Base-by-base conservation (phyloP, 2,888 invertebrate species). In the Euproctis similis region DNA sequence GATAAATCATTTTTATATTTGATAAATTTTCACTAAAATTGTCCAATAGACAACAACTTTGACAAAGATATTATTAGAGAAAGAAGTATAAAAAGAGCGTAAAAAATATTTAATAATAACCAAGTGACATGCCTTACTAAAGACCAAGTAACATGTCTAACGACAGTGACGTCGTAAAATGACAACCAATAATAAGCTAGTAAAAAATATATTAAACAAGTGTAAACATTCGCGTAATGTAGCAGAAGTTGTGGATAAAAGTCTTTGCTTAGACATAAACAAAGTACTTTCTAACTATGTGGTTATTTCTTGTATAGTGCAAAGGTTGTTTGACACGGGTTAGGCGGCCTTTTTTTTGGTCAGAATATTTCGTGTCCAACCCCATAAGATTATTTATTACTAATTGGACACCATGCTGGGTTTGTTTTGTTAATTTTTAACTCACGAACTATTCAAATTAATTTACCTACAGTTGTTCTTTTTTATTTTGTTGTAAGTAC, bases 331-430 rank as follows among this genome's bases (percentile, higher is more conserved):
- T 47, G 52, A 51, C 48, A 49, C 38, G 49, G 42, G 39, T 35
- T 36, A 20, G 11, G 24, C 22, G 18, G 30, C 29, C 16, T 31
- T 42, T 48, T 49, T 51, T 47, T n/a, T n/a, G n/a, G 38, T 43
- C 5, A 25, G 32, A 30, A 27, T n/a, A n/a, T 43, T 40, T 23
- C 22, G 28, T 35, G 27, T 37, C 19, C 32, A n/a, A 36, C 39
- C 39, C 39, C 38, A 44, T 44, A 12, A 12, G 7, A 1, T n/a
- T n/a, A 38, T 35, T 38, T 32, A 10, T 21, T 39, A 42, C 33
- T 45, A 52, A 57, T 55, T 49, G 36, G 48, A 39, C 37, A 21
- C 32, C 46, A 49, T 26, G 40, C 40, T 48, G 50, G 24, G 39
- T 43, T 43, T 42, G 46, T 49, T 50, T 42, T 30, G 38, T 38